Conservation (phyloP, 2,888 invertebrate species). For the Ferrisia virgata region DNA sequence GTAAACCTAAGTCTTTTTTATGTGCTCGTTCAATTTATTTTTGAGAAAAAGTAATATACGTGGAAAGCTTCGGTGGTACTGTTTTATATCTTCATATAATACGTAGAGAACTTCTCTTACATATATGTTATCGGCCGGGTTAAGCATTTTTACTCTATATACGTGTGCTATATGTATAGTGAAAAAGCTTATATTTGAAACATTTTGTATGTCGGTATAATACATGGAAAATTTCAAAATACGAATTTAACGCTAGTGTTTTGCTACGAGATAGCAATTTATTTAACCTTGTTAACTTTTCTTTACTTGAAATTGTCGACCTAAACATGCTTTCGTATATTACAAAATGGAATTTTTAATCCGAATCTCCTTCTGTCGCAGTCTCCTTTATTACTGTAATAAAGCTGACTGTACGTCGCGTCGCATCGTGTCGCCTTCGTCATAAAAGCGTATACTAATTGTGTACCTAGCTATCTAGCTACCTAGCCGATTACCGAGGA, state of each 20-base stretch:
- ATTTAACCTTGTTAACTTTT: constrained; percentile 28
- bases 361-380: neutral
- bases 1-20: neutral
- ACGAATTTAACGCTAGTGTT: constrained; percentile 7
- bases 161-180: no score
- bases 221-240: constrained; percentile 14
- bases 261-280: neutral
- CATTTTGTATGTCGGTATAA: neutral
- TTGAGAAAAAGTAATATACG: neutral
- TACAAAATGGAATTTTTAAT: neutral
- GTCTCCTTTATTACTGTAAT: neutral
- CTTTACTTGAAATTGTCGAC: neutral
- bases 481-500: no score
- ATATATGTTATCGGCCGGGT: neutral
- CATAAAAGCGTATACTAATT: no score
- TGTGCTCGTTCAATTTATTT: neutral
- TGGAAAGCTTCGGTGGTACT: neutral
- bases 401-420: neutral
- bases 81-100: constrained; percentile 10
- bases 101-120: neutral
- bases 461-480: no score
- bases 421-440: no score
- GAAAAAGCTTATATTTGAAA: neutral
- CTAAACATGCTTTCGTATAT: neutral
- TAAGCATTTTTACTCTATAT: neutral